These are phyloP conservation scores for Pogoniulus pusillus DNA, from an alignment of 2,797 vertebrate species.

Conservation along the genomic window DNA sequence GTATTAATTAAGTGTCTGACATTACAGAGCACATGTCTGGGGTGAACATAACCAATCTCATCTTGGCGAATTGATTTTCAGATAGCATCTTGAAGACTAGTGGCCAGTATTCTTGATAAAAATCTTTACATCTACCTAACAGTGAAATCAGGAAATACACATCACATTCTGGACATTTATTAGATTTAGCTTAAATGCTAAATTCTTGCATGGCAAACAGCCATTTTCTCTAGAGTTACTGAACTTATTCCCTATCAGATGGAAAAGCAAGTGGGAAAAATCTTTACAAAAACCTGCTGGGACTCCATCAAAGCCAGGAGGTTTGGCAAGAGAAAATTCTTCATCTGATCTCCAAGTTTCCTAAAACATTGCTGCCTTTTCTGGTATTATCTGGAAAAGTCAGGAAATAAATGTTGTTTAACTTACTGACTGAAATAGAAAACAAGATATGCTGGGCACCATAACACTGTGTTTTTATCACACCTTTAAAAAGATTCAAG, in stretches of 20 bases:
- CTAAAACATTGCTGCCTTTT: not conserved
- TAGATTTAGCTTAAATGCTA: slow-evolving; percentile 58
- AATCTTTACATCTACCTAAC: slow-evolving; percentile 53
- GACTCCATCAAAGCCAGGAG: slow-evolving; percentile 43
- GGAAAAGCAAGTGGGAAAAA: slow-evolving; percentile 50
- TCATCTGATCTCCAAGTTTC: slow-evolving; percentile 27
- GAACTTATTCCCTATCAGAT: slow-evolving; percentile 33
- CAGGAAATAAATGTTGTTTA: slow-evolving; percentile 14
- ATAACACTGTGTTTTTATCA: not conserved
- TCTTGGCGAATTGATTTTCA: slow-evolving; percentile 59
- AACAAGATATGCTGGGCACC: not conserved
- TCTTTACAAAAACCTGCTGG: slow-evolving; percentile 35
- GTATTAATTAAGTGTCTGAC: slow-evolving; percentile 65
- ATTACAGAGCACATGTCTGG: slow-evolving; percentile 36
- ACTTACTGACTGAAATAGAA: slow-evolving; percentile 2
- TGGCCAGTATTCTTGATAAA: not conserved
- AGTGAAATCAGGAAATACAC: slow-evolving; percentile 46
- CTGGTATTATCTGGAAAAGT: not conserved
- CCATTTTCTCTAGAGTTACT: slow-evolving; percentile 43
- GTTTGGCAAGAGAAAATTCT: slow-evolving; percentile 18
- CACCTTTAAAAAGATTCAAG: not conserved
- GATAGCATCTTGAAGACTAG: slow-evolving; percentile 40
- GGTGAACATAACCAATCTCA: slow-evolving; percentile 26
- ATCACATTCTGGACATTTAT: slow-evolving; percentile 38
- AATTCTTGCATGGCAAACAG: slow-evolving; percentile 37